These are phyloP conservation scores for Arnoldichthys spilopterus DNA, from an alignment of 2,797 vertebrate species.

Conservation along the genomic window DNA sequence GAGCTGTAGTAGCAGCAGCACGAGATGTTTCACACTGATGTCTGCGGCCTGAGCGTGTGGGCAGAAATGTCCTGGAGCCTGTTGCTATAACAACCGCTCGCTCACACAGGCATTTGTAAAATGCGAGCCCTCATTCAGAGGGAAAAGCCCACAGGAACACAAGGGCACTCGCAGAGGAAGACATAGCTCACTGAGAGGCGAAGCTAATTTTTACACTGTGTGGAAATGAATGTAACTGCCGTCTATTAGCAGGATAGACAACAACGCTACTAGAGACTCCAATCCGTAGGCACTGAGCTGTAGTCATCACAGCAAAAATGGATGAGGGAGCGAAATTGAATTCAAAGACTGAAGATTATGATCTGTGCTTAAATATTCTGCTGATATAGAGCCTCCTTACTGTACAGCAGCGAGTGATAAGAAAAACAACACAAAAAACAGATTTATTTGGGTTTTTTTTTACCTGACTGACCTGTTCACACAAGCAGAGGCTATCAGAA, in stretches of 20 bases:
- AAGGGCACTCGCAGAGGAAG: slow-evolving; percentile 30
- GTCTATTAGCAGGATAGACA: slow-evolving; percentile 17
- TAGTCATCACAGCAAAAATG: neutral
- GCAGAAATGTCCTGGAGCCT: slow-evolving; percentile 50
- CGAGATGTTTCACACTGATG: slow-evolving; percentile 26
- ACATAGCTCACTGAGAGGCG: slow-evolving; percentile 3
- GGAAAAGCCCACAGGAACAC: slow-evolving; percentile 46
- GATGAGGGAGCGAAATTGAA: neutral
- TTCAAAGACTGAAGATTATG: neutral
- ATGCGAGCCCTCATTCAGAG: slow-evolving; percentile 48
- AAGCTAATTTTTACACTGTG: slow-evolving; percentile 3
- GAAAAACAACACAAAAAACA: neutral
- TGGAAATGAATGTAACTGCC: slow-evolving; percentile 14
- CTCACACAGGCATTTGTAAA: slow-evolving; percentile 49
- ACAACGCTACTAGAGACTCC: neutral
- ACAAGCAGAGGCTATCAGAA: neutral
- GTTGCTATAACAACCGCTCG: slow-evolving; percentile 59
- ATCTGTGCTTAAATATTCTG: neutral
- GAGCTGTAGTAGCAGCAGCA: slow-evolving; percentile 35
- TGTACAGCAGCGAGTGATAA: neutral
- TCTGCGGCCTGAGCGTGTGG: slow-evolving; percentile 43
- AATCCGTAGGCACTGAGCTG: neutral
- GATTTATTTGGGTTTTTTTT: neutral
- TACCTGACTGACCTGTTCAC: neutral
- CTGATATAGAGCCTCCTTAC: neutral